These are phyloP conservation scores for Pediacus dermestoides DNA, from an alignment of 2,888 invertebrate species.

Conservation along the genomic window DNA sequence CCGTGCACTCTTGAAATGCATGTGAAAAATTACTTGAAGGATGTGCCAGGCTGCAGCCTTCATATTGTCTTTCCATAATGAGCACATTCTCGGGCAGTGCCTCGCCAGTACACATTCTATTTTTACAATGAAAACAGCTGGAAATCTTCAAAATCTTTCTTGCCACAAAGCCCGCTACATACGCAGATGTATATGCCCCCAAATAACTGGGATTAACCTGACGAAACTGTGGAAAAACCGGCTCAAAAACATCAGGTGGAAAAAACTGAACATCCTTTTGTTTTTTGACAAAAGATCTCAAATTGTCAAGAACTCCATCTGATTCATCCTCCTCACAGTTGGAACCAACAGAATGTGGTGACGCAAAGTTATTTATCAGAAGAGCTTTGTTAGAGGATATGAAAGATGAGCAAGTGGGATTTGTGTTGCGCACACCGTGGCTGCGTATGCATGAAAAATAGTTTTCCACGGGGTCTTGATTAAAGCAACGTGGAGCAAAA, in stretches of 20 bases:
- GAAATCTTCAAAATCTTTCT: constrained; percentile 6
- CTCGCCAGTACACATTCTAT: not conserved
- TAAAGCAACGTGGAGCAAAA: constrained; percentile 16
- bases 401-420: constrained; percentile 19
- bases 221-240: no score
- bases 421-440: constrained; percentile 17
- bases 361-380: constrained; percentile 18
- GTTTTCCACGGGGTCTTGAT: constrained; percentile 23
- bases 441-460: constrained; percentile 19
- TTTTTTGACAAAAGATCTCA: constrained; percentile 12
- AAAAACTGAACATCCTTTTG: not conserved
- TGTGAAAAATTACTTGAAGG: not conserved
- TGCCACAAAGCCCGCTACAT: constrained; percentile 11
- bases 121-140: constrained; percentile 6
- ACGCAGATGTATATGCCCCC: constrained; percentile 4
- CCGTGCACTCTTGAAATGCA: constrained; percentile 3
- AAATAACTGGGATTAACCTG: no score
- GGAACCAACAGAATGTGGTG: constrained; percentile 15
- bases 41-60: not conserved
- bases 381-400: constrained; percentile 15
- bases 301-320: constrained; percentile 12
- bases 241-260: not conserved
- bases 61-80: constrained; percentile 7
- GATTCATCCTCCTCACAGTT: constrained; percentile 19
- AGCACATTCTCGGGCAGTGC: not conserved